These are phyloP conservation scores for Mellivora capensis DNA, from an alignment of 2,113 vertebrate genomes.

Conservation along the genomic window DNA sequence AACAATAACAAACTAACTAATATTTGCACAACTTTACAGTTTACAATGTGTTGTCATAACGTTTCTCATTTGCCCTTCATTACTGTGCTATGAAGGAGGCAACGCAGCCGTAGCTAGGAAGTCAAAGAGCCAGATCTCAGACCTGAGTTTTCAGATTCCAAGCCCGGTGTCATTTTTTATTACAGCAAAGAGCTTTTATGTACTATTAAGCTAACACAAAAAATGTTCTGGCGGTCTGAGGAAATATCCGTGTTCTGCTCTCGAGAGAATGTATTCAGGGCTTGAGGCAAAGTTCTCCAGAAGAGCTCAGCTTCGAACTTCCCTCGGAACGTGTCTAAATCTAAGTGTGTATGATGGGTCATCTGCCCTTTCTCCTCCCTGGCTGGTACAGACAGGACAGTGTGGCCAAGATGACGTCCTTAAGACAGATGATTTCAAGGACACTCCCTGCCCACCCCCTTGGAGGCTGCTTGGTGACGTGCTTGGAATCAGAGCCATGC, in stretches of 20 bases:
- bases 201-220: not conserved
- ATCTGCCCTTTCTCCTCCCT: not conserved
- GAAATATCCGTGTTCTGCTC: not conserved
- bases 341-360: not conserved
- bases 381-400: not conserved
- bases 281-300: not conserved
- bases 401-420: not conserved
- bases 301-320: not conserved
- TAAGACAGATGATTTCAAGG: not conserved
- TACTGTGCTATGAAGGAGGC: not conserved
- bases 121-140: not conserved
- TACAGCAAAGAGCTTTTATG: not conserved
- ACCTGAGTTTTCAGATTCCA: not conserved
- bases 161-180: not conserved
- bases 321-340: not conserved
- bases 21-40: not conserved
- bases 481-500: not conserved
- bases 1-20: constrained; percentile 30
- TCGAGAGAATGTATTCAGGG: not conserved
- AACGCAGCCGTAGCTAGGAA: not conserved
- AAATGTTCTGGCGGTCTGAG: not conserved
- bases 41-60: not conserved
- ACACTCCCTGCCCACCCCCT: not conserved
- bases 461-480: not conserved
- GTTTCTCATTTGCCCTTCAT: constrained; percentile 6